Evolutionary conservation across 2,113 vertebrate genomes (phyloP).

Genomic region (Electrona antarctica): DNA sequence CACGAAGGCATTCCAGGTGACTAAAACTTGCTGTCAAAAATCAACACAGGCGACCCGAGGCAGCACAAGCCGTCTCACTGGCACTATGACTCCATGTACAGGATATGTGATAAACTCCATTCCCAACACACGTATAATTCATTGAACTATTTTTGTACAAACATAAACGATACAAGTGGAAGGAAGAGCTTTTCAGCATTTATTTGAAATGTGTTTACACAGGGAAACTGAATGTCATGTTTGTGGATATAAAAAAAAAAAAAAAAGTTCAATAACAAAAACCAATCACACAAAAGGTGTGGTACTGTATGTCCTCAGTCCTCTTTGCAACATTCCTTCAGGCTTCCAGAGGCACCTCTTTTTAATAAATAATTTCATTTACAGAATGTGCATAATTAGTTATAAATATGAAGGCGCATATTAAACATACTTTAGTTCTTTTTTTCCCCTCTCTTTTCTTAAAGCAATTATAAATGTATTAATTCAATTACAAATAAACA

Average conservation of each 20-base stretch:
- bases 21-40: too few relatives aligned
- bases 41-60: too few relatives aligned
- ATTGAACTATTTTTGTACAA: too few relatives aligned
- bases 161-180: not conserved
- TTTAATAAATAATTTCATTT: conserved; percentile 81
- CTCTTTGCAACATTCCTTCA: conserved; percentile 66
- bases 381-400: conserved; percentile 66
- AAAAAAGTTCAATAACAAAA: conserved; percentile 79
- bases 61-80: too few relatives aligned
- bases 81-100: too few relatives aligned
- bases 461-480: conserved; percentile 77
- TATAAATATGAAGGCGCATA: conserved; percentile 80
- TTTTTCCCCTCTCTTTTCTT: conserved; percentile 11
- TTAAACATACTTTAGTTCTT: conserved; percentile 48
- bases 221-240: conserved; percentile 76
- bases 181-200: conserved; percentile 53
- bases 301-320: conserved; percentile 42
- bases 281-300: conserved; percentile 77
- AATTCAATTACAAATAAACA: conserved; percentile 63
- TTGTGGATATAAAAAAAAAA: conserved; percentile 83
- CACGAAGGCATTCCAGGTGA: too few relatives aligned
- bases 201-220: conserved; percentile 83
- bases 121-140: too few relatives aligned
- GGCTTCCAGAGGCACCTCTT: conserved; percentile 67
- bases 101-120: too few relatives aligned